A percentile compares a stretch with the other conserved stretches of the same genome.
Evolutionary conservation across 1,140 invertebrate species (phyloP).

Genomic region (Ooceraea biroi): DNA sequence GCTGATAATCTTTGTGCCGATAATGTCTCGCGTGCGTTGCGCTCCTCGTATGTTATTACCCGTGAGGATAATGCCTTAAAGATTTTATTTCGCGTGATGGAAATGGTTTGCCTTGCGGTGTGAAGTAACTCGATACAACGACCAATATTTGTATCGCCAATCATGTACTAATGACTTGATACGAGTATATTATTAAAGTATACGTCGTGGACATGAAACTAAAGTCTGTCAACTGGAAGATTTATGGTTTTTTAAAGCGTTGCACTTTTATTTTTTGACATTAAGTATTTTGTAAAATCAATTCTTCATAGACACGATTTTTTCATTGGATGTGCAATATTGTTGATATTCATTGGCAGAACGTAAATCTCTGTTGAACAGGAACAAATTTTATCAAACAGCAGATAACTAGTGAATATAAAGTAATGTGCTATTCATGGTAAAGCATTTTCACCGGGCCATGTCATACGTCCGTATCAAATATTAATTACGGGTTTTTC

Average conservation of each 20-base stretch:
- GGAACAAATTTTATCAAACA: background rate
- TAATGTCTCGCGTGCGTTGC: constrained; percentile 42
- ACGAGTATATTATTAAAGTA: too few relatives aligned
- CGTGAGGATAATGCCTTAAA: background rate
- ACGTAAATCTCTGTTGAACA: background rate
- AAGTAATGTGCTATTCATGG: background rate
- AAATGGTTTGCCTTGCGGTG: background rate
- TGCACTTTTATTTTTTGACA: background rate
- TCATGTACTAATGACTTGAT: background rate
- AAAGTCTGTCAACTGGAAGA: too few relatives aligned
- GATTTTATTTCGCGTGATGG: background rate
- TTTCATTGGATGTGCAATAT: background rate
- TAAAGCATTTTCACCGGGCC: constrained; percentile 8
- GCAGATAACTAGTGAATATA: background rate
- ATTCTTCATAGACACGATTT: background rate
- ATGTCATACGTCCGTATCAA: background rate
- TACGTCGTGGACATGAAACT: too few relatives aligned
- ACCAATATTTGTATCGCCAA: background rate
- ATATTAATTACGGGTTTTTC: constrained; percentile 55
- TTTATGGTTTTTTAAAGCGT: background rate
- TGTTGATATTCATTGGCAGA: background rate
- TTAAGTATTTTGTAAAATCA: background rate
- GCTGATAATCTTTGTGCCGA: constrained; percentile 43
- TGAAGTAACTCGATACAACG: background rate
- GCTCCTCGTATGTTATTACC: constrained; percentile 4